phyloP scores from a whole-genome alignment of 2,797 vertebrate genomes.

The Labroides dimidiatus region DNA sequence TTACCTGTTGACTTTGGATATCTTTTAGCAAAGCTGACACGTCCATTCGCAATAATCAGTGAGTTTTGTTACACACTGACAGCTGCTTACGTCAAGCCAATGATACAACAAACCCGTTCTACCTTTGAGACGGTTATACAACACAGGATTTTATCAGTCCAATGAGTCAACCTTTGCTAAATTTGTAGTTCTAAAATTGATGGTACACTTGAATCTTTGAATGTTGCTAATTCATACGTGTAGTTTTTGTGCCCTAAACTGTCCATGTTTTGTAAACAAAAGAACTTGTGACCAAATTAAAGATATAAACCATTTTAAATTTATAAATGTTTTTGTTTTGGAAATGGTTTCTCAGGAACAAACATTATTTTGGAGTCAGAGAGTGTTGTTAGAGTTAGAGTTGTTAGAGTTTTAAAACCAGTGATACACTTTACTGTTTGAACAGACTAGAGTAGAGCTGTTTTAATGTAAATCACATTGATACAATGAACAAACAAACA shows the following conservation, averaged over 20 bases:
- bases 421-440: not conserved
- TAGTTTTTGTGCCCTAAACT: slow-evolving; percentile 58
- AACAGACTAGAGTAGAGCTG: not conserved
- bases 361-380: not conserved
- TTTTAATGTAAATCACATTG: not conserved
- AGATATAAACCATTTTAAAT: slow-evolving; percentile 31
- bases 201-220: slow-evolving; percentile 48
- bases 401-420: slow-evolving; percentile 32
- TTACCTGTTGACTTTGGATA: not conserved
- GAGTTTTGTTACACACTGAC: slow-evolving; percentile 4
- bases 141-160: not conserved
- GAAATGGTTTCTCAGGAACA: not conserved
- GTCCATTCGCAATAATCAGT: not conserved
- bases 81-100: not conserved
- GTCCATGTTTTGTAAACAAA: slow-evolving; percentile 62
- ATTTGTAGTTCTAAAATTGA: slow-evolving; percentile 22
- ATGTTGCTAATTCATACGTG: slow-evolving; percentile 53
- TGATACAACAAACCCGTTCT: not conserved
- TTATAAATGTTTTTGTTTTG: slow-evolving; percentile 33
- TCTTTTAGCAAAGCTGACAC: slow-evolving; percentile 1
- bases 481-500: not conserved
- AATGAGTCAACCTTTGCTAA: slow-evolving; percentile 7
- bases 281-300: slow-evolving; percentile 50
- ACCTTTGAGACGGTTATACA: not conserved
- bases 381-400: slow-evolving; percentile 29